Conservation (phyloP, 2,888 invertebrate species). For the Reticulitermes lucifugus region DNA sequence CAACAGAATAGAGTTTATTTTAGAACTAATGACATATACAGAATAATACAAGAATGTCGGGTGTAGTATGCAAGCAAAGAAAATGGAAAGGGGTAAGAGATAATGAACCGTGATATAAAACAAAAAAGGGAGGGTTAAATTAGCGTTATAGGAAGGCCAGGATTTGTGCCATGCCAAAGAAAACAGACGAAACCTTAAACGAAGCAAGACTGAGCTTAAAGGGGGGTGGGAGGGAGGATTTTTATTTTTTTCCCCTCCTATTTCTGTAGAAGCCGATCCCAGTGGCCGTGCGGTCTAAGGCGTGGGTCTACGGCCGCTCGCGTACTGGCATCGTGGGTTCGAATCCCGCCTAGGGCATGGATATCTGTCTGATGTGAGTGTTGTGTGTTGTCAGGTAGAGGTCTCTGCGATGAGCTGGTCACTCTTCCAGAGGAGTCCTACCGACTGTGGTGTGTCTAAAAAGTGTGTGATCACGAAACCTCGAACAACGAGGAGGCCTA, state of each 20-base stretch:
- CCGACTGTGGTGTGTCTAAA: too few species aligned
- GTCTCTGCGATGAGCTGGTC: too few species aligned
- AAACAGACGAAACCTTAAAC: not conserved
- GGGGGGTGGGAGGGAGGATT: not conserved
- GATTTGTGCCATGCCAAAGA: not conserved
- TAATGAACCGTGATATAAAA: not conserved
- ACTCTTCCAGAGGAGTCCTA: too few species aligned
- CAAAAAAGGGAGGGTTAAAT: not conserved
- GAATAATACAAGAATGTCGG: not conserved
- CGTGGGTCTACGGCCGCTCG: too few species aligned
- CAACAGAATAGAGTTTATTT: not conserved
- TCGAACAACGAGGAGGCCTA: too few species aligned
- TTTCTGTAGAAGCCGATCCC: too few species aligned
- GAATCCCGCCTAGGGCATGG: too few species aligned
- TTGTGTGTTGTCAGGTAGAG: too few species aligned
- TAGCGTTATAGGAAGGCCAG: not conserved
- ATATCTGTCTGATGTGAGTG: too few species aligned
- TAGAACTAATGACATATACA: not conserved
- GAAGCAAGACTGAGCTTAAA: not conserved
- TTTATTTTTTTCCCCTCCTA: not conserved
- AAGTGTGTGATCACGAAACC: too few species aligned
- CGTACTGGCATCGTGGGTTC: too few species aligned
- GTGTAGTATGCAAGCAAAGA: not conserved
- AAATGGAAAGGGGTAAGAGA: conserved; percentile 1
- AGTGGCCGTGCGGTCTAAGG: too few species aligned